A percentile compares a stretch with the other conserved stretches of the same genome.
These are phyloP conservation scores for Pristiophorus japonicus DNA, from an alignment of 2,113 vertebrate genomes.

Conservation along the genomic window DNA sequence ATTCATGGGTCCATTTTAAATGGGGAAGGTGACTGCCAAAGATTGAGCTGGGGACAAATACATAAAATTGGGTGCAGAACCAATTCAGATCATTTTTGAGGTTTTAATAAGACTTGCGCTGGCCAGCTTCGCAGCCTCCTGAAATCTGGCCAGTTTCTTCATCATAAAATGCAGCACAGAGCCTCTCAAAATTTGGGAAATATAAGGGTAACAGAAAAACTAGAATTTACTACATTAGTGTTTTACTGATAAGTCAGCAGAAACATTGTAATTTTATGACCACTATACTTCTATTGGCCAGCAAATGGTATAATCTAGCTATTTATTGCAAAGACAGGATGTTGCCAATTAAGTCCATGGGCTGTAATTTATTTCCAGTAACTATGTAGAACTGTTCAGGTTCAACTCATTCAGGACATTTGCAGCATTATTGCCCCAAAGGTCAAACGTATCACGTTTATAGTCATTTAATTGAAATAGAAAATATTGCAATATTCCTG, in stretches of 20 bases:
- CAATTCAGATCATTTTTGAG: not conserved
- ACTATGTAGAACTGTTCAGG: not conserved
- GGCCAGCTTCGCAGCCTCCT: not conserved
- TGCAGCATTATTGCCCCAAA: conserved; percentile 1
- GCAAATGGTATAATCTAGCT: not conserved
- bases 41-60: not conserved
- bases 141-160: not conserved
- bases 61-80: not conserved
- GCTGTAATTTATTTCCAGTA: not conserved
- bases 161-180: not conserved
- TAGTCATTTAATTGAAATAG: not conserved
- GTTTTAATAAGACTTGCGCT: not conserved
- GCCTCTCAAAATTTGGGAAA: not conserved
- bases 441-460: not conserved
- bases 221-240: not conserved
- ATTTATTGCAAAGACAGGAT: not conserved
- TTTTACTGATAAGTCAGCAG: conserved; percentile 6
- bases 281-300: not conserved
- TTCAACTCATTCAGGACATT: conserved; percentile 16
- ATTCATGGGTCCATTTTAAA: not conserved
- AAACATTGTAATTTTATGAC: not conserved
- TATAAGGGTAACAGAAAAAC: not conserved
- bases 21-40: not conserved
- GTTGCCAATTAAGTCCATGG: conserved; percentile 3
- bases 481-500: not conserved